Base-by-base conservation (phyloP, 1,140 invertebrate genomes). In the Parasteatoda tepidariorum region DNA sequence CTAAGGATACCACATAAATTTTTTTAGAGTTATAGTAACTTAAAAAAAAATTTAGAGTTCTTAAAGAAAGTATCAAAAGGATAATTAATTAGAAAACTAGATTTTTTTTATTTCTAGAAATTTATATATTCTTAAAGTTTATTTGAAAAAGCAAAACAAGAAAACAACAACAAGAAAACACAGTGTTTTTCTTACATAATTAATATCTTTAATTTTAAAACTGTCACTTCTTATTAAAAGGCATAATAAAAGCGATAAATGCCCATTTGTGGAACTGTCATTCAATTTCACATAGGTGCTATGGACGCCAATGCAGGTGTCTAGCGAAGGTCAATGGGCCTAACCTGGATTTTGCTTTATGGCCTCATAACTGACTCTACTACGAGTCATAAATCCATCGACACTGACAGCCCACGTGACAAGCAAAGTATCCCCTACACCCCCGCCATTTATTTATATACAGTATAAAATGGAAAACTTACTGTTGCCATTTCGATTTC, bases 331-430 rank as follows among this genome's bases (percentile, higher is more conserved):
- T 79, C 76, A 59, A 55, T 68, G 76, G 76, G 76, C 76, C 76
- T 34, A 79, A 34, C 76, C 34, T 79, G 76, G 76, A 79, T 68
- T 79, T 79, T 68, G 76, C 76, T 79, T 79, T 79, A 79, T 68
- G 76, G 76, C 64, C 76, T 68, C 76, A 79, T 79, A 79, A 79
- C 76, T 68, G 76, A 79, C 76, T 79, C 31, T 34, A 62, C 62
- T 24, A 34, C 18, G n/a, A 38, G n/a, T 38, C 76, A 79, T 79
- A 79, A 79, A 79, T 79, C 76, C 76, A 79, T 79, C 76, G 64
- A 57, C 73, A 30, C 59, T 76, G 73, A 76, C 64, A 79, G 34
- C 64, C 66, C 76, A 55, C 76, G 76, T 68, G 76, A 68, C 59
- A 24, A 24, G 61, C 34, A 54, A 41, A 31, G 38, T 57, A 33